Conservation (phyloP, 2,888 invertebrate species). For the Schizotus pectinicornis region DNA sequence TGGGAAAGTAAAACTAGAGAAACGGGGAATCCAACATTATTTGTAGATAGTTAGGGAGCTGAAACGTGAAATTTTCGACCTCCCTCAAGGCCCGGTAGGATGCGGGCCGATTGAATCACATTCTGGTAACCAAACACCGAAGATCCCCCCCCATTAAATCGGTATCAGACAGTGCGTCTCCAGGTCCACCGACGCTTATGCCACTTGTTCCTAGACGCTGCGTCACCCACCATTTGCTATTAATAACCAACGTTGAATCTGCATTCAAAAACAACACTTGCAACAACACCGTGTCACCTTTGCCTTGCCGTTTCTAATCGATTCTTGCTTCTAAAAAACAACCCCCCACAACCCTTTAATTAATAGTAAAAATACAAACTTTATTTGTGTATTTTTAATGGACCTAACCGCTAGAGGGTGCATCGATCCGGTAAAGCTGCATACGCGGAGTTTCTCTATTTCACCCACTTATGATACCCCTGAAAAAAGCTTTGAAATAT, state of each 20-base stretch:
- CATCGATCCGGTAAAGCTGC: conserved; percentile 2
- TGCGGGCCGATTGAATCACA: conserved; percentile 3
- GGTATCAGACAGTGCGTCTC: conserved; percentile 39
- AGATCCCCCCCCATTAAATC: conserved; percentile 10
- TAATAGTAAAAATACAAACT: too few species aligned
- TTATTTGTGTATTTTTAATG: too few species aligned
- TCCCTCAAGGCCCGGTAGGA: conserved; percentile 1
- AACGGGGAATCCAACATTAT: too few species aligned
- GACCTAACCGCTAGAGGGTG: neutral
- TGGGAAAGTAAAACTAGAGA: too few species aligned
- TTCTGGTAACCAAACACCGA: conserved; percentile 28
- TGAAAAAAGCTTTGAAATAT: conserved; percentile 15
- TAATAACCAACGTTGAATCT: conserved; percentile 28
- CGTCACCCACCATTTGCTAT: conserved; percentile 34
- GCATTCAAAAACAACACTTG: neutral
- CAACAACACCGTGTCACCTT: conserved; percentile 5
- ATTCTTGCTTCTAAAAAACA: neutral
- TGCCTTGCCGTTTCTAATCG: neutral
- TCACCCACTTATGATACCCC: neutral
- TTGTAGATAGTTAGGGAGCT: too few species aligned
- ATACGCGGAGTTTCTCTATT: too few species aligned
- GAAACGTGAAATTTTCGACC: too few species aligned
- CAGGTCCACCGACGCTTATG: conserved; percentile 35
- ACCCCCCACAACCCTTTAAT: neutral
- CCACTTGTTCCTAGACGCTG: conserved; percentile 38